These are phyloP conservation scores for Zootoca vivipara DNA, from an alignment of 2,113 vertebrate species.

Conservation along the genomic window DNA sequence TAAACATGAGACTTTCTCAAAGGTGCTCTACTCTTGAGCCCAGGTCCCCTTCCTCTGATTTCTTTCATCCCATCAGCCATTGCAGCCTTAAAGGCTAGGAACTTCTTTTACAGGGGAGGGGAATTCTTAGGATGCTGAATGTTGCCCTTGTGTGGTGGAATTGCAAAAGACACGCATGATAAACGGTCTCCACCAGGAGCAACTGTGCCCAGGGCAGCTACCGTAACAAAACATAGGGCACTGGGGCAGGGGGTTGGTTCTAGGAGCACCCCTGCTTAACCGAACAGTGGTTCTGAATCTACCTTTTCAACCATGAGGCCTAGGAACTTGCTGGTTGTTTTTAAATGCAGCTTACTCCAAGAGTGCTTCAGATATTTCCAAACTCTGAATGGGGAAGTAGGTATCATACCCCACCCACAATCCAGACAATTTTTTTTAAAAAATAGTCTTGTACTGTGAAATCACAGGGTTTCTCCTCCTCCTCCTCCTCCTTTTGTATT, in stretches of 20 bases:
- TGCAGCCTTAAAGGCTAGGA: background rate
- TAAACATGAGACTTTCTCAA: background rate
- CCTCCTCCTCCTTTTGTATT: background rate
- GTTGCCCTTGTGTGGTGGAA: background rate
- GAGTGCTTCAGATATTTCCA: background rate
- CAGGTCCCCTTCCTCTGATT: background rate
- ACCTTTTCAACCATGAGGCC: background rate
- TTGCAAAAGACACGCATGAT: background rate
- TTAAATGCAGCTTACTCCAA: background rate
- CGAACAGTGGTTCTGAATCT: background rate
- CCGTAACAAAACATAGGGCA: background rate
- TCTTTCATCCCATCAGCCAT: too few relatives aligned
- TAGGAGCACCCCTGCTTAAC: background rate
- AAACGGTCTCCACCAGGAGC: background rate
- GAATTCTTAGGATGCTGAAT: background rate
- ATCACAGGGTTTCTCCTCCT: too few relatives aligned
- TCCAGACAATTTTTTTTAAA: background rate
- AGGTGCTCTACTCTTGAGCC: background rate
- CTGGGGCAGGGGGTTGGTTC: background rate
- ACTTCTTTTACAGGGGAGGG: background rate
- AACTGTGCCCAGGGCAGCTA: background rate
- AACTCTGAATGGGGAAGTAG: background rate
- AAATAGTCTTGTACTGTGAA: too few relatives aligned
- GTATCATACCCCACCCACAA: background rate
- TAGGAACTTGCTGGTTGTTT: background rate